Percentiles rank a stretch among this genome's conserved stretches.
Conservation (phyloP, 2,797 vertebrate genomes). For the Amniataba percoides region DNA sequence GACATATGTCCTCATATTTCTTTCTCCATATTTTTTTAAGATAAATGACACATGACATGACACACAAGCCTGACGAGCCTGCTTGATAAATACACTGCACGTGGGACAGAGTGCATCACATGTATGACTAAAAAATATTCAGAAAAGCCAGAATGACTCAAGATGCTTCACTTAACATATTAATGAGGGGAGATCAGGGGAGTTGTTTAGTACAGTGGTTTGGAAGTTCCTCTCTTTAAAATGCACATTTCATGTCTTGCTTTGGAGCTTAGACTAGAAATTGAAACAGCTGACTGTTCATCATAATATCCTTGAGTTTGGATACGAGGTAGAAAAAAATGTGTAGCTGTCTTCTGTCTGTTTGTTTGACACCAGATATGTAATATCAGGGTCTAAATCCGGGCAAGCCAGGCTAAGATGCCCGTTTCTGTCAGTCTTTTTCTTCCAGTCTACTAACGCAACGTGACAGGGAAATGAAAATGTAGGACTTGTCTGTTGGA, state of each 20-base stretch:
- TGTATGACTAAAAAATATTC: background rate
- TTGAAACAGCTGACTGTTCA: background rate
- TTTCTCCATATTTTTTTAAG: background rate
- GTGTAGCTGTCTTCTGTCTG: background rate
- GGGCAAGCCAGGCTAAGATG: conserved; percentile 43
- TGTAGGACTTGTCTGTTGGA: conserved; percentile 45
- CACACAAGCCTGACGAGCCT: background rate
- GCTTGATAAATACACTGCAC: background rate
- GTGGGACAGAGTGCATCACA: background rate
- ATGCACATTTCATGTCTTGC: background rate
- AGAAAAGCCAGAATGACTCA: background rate
- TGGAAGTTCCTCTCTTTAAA: background rate
- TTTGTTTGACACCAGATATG: conserved; percentile 48
- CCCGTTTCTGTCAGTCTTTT: conserved; percentile 50
- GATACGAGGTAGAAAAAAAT: background rate
- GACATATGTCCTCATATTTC: background rate
- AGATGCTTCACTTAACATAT: conserved; percentile 1
- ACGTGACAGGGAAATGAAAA: conserved; percentile 59
- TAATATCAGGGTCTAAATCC: conserved; percentile 34
- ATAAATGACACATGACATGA: too few species aligned
- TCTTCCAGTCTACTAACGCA: conserved; percentile 46
- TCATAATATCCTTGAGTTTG: background rate
- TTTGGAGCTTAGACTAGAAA: background rate
- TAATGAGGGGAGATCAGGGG: conserved; percentile 9
- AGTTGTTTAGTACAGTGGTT: background rate